Evolutionary conservation across 2,888 invertebrate species (phyloP), one percentile per base, ranked within the genome.

Genomic region (Patella pellucida): DNA sequence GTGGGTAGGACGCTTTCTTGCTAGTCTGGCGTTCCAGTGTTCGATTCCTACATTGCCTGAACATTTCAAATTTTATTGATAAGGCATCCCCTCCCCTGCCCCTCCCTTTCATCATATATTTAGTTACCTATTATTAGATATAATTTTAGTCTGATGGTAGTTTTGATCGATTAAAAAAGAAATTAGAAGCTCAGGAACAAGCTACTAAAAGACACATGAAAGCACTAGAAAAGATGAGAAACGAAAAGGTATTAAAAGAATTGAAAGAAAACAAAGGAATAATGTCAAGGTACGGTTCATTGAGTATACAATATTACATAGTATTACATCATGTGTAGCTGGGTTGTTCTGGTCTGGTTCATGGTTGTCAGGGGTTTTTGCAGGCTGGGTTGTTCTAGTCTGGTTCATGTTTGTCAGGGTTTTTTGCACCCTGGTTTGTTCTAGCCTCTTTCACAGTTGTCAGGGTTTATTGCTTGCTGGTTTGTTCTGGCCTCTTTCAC

Each of bases 261-360:
- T 78, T 81, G 62, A 83, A 88, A 27, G 84, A 85, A n/a, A 84
- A 84, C 19, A 84, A 84, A 75, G 84, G 83, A 41, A 84, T 87
- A 11, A 79, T 85, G 41, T 82, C 85, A 31, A 86, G 88, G 88
- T 88, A 80, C 9, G 52, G 1, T 31, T 7, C 9, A 16, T 51
- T 62, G n/a, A 14, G 41, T 7, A 71, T n/a, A 50, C 11, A n/a
- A 51, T 74, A 52, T 23, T 4, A 2, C 52, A 14, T 16, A 16
- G 16, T 5, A 73, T 15, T 71, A 50, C 14, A 41, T 41, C 71
- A 50, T 31, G 51, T 31, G 12, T 50, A 16, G n/a, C 51, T 71
- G 71, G 16, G 15, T 14, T 16, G n/a, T 51, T 31, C 51, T 19
- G 16, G 31, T n/a, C 51, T 16, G 51, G n/a, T 50, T 52, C 51